Conservation (phyloP, 2,113 vertebrate species). For the Oxygymnocypris stewartii region DNA sequence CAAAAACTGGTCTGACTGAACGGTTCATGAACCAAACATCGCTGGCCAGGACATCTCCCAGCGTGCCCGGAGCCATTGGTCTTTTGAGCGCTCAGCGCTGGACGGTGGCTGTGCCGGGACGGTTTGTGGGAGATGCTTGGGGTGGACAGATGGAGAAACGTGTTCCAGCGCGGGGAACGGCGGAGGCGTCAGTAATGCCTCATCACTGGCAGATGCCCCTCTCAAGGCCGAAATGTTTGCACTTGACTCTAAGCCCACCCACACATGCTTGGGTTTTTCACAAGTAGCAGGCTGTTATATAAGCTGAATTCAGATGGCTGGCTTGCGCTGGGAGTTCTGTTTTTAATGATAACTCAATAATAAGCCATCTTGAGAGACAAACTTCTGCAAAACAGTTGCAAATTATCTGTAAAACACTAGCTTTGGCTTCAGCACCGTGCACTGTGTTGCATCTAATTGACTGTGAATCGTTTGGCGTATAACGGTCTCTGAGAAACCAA, state of each 20-base stretch:
- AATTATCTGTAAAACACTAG: conserved; percentile 68
- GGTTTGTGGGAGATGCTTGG: not conserved
- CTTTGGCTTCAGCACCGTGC: conserved; percentile 65
- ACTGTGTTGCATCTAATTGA: conserved; percentile 73
- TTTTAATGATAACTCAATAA: conserved; percentile 51
- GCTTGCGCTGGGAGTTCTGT: conserved; percentile 51
- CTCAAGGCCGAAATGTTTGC: conserved; percentile 78
- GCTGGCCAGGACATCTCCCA: not conserved
- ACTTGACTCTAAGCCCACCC: conserved; percentile 77
- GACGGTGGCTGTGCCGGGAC: not conserved
- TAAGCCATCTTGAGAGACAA: conserved; percentile 55
- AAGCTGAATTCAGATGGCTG: conserved; percentile 64
- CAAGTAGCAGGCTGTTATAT: conserved; percentile 69
- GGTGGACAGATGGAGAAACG: conserved; percentile 8
- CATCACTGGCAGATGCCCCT: conserved; percentile 68
- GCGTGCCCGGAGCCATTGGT: not conserved
- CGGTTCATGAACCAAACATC: not conserved
- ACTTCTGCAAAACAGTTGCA: conserved; percentile 65
- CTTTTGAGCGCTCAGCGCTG: not conserved
- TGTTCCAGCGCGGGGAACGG: conserved; percentile 42
- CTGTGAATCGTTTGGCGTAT: conserved; percentile 69
- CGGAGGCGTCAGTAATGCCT: conserved; percentile 69
- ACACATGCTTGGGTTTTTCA: conserved; percentile 66
- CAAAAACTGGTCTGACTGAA: not conserved
- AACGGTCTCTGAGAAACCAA: conserved; percentile 66